A percentile compares a stretch with the other conserved stretches of the same genome.
Evolutionary conservation across 92 coral and sea anemone species (phyloP).

Genomic region (Hydrozoanthus gracilis): DNA sequence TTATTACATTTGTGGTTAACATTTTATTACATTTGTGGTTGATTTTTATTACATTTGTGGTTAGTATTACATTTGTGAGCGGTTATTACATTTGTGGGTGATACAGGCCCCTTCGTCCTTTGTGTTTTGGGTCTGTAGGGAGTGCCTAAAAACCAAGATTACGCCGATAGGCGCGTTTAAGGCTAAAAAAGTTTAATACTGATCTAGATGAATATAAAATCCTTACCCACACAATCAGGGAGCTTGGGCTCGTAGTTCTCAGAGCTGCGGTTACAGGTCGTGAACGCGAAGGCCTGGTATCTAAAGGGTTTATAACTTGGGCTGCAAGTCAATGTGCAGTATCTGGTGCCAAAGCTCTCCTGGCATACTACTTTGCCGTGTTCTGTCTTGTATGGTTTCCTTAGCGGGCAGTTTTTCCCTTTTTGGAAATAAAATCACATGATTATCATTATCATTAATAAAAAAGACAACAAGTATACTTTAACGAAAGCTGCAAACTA

Average conservation of each 20-base stretch:
- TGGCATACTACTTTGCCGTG: neutral
- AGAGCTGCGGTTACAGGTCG: slow-evolving; percentile 18
- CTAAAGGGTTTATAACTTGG: neutral
- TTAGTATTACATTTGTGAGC: too few species aligned
- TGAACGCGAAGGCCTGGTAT: neutral
- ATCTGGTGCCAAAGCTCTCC: neutral
- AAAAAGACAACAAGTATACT: neutral
- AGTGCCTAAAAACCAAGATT: too few species aligned
- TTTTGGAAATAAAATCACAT: neutral
- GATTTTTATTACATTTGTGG: too few species aligned
- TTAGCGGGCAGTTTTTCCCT: slow-evolving; percentile 27
- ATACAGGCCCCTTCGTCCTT: too few species aligned
- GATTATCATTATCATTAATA: neutral
- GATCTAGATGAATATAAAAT: neutral
- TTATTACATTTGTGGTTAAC: too few species aligned
- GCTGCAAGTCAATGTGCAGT: neutral
- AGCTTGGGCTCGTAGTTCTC: slow-evolving; percentile 10
- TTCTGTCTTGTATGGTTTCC: neutral
- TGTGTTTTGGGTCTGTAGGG: too few species aligned
- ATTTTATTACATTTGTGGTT: too few species aligned
- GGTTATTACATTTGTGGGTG: too few species aligned
- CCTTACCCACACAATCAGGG: slow-evolving; percentile 35
- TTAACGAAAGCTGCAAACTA: neutral
- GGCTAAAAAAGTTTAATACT: too few species aligned
- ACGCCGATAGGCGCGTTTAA: too few species aligned